A percentile compares a stretch with the other conserved stretches of the same genome.
Conservation (phyloP, 2,113 vertebrate species). For the Anhinga rufa region DNA sequence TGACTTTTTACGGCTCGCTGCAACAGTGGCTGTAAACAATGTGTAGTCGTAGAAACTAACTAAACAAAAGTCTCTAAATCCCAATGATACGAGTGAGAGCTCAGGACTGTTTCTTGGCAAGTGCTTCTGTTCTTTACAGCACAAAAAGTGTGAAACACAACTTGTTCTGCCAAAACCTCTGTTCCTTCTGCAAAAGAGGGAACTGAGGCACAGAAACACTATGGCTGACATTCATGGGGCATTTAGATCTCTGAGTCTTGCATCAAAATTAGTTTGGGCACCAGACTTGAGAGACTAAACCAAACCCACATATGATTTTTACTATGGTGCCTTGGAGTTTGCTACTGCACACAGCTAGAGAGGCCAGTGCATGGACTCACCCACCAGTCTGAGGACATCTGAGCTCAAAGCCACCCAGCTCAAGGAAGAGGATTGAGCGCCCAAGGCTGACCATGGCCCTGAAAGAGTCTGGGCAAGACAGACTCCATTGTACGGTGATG, state of each 20-base stretch:
- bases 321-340: background rate
- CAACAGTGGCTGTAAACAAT: constrained; percentile 58
- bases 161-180: background rate
- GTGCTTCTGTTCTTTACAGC: background rate
- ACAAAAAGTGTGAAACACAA: background rate
- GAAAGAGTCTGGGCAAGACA: background rate
- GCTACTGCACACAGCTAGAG: background rate
- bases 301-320: background rate
- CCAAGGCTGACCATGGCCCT: background rate
- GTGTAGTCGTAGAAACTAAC: constrained; percentile 48
- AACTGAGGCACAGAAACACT: background rate
- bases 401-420: background rate
- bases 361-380: background rate
- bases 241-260: background rate
- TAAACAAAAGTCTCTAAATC: constrained; percentile 60
- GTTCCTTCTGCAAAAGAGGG: background rate
- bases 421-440: background rate
- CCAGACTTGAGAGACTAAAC: background rate
- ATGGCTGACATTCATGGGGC: background rate
- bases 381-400: background rate
- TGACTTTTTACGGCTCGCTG: constrained; percentile 7
- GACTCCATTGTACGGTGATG: fast-evolving
- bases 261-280: background rate
- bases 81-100: constrained; percentile 10
- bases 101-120: constrained; percentile 25